phyloP scores from a whole-genome alignment of 2,113 vertebrate species.

The Oreamnos americanus region DNA sequence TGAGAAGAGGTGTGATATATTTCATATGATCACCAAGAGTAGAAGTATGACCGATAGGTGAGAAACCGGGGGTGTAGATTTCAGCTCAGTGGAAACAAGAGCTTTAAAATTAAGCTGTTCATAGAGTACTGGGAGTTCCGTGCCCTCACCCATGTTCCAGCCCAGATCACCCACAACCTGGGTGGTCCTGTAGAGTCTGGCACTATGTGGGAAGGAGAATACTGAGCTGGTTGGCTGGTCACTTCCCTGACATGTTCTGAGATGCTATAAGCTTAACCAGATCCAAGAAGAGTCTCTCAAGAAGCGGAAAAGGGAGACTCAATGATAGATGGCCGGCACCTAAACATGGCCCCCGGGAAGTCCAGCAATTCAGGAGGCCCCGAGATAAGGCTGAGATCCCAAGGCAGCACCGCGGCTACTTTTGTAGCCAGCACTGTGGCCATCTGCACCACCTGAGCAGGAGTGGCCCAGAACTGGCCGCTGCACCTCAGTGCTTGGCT shows the following conservation, averaged over 20 bases:
- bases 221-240: not conserved
- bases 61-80: not conserved
- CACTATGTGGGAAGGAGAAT: not conserved
- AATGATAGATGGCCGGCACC: not conserved
- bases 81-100: not conserved
- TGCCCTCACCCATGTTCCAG: not conserved
- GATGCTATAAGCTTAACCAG: not conserved
- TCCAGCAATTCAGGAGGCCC: not conserved
- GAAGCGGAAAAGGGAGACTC: not conserved
- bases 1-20: not conserved
- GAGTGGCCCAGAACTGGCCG: not conserved
- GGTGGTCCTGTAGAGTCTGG: not conserved
- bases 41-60: accelerated
- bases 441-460: not conserved
- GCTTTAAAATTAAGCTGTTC: not conserved
- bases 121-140: not conserved
- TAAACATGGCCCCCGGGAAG: accelerated
- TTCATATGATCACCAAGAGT: not conserved
- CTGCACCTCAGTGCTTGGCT: not conserved
- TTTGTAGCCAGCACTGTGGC: not conserved
- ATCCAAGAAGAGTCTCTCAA: not conserved
- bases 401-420: not conserved
- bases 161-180: not conserved
- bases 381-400: not conserved
- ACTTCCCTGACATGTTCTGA: not conserved